Conservation (phyloP, 2,888 invertebrate genomes). For the Oxystoma pomonae region DNA sequence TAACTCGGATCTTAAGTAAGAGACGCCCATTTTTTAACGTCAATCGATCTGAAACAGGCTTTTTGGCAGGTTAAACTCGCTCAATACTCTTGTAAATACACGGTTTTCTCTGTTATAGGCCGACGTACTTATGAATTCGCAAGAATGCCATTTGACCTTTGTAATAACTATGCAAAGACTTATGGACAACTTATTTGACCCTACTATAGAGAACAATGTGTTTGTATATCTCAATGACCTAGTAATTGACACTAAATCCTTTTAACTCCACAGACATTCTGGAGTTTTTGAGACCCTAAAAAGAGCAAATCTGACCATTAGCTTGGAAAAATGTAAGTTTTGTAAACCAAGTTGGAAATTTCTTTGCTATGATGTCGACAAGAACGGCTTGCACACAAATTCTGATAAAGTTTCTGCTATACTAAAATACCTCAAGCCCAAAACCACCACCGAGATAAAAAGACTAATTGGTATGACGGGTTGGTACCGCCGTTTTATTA, state of each 20-base stretch:
- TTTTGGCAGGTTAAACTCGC: background rate
- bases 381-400: background rate
- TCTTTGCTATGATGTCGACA: background rate
- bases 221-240: background rate
- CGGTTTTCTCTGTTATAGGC: background rate
- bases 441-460: background rate
- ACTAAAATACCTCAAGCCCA: background rate
- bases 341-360: background rate
- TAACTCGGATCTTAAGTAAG: background rate
- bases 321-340: background rate
- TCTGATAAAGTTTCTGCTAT: background rate
- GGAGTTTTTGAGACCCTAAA: background rate
- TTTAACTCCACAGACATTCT: background rate
- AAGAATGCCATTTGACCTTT: background rate
- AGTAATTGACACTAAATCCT: background rate
- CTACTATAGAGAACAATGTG: background rate
- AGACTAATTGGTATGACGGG: background rate
- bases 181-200: background rate
- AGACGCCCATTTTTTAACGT: background rate
- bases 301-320: background rate
- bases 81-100: background rate
- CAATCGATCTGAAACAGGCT: background rate
- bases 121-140: background rate
- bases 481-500: background rate
- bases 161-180: background rate